Evolutionary conservation across 2,888 invertebrate genomes (phyloP).

Genomic region (Taphrorychus bicolor): DNA sequence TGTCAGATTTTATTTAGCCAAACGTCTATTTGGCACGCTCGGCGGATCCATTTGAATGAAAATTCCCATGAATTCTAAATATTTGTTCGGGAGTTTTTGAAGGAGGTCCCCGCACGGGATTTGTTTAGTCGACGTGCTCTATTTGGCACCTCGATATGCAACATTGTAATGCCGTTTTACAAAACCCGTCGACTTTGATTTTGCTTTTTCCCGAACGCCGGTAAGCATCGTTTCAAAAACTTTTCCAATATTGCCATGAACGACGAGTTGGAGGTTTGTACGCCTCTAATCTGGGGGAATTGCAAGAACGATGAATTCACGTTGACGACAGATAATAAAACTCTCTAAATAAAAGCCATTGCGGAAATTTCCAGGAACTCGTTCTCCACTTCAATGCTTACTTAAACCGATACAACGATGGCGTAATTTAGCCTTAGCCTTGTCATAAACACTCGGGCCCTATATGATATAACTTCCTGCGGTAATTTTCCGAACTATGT

Average conservation of each 20-base stretch:
- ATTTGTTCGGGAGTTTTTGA: constrained; percentile 7
- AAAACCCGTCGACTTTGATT: constrained; percentile 1
- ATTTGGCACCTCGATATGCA: constrained; percentile 5
- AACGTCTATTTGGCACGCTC: constrained; percentile 8
- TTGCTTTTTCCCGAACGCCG: not conserved
- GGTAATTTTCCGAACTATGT: not conserved
- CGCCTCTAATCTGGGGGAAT: not conserved
- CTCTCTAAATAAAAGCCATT: too few relatives aligned
- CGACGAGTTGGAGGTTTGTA: too few relatives aligned
- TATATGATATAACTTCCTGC: not conserved
- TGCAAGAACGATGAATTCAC: not conserved
- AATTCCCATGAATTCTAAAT: constrained; percentile 15
- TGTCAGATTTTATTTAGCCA: constrained; percentile 7
- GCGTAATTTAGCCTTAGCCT: not conserved
- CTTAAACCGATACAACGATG: not conserved
- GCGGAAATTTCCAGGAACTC: not conserved
- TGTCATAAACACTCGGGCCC: not conserved
- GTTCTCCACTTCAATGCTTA: not conserved
- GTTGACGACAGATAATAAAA: not conserved
- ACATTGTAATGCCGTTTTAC: constrained; percentile 5
- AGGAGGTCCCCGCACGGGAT: constrained; percentile 2
- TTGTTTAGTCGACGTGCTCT: constrained; percentile 12
- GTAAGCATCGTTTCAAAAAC: too few relatives aligned
- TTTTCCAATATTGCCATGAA: not conserved
- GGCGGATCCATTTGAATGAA: constrained; percentile 9